Evolutionary conservation across 2,888 invertebrate species (phyloP).

Genomic region (Drosophila eohydei): DNA sequence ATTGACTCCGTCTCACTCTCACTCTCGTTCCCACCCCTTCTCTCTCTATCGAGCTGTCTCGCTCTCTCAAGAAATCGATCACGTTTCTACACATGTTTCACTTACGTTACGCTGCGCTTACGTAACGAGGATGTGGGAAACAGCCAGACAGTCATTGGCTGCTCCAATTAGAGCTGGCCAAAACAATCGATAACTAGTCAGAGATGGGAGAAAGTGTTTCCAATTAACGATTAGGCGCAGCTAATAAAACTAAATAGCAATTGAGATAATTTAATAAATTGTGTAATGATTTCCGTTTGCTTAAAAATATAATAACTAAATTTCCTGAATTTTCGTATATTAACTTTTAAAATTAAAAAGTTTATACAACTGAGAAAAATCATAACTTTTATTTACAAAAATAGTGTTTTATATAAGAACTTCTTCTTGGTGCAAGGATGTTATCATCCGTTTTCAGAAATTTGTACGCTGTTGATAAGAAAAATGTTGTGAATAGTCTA

Average conservation of each 20-base stretch:
- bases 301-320: not conserved
- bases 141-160: slow-evolving; percentile 15
- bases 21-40: slow-evolving; percentile 1
- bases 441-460: too few relatives aligned
- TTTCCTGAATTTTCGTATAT: not conserved
- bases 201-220: slow-evolving; percentile 52
- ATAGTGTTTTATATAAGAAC: not conserved
- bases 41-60: slow-evolving; percentile 7
- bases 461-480: too few relatives aligned
- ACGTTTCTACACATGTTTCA: slow-evolving; percentile 80
- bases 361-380: not conserved
- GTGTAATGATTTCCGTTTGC: not conserved
- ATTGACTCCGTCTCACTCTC: slow-evolving; percentile 10
- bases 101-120: slow-evolving; percentile 73
- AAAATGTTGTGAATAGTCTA: too few relatives aligned
- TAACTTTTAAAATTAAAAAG: not conserved
- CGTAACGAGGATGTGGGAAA: slow-evolving; percentile 66
- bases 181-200: slow-evolving; percentile 33
- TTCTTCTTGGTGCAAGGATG: too few relatives aligned
- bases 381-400: not conserved
- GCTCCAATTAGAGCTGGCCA: slow-evolving; percentile 48
- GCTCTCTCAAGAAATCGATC: slow-evolving; percentile 73
- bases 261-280: not conserved
- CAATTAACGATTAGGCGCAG: slow-evolving; percentile 30
- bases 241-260: not conserved